These are phyloP conservation scores for Ferrisia virgata DNA, from an alignment of 2,888 invertebrate genomes.

Conservation along the genomic window DNA sequence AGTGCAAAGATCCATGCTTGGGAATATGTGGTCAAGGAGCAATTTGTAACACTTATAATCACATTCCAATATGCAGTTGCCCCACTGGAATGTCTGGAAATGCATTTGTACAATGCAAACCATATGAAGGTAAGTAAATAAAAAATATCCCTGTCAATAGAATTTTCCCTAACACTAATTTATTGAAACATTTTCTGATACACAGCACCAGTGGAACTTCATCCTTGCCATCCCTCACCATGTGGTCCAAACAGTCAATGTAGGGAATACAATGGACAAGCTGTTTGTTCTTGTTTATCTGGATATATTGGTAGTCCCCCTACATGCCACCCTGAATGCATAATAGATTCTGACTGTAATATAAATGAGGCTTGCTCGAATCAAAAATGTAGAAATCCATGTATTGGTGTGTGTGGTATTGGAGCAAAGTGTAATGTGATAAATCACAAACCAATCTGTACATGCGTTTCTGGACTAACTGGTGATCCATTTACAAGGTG, in stretches of 20 bases:
- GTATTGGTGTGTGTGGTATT: slow-evolving; percentile 55
- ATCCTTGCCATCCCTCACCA: slow-evolving; percentile 79
- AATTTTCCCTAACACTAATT: background rate
- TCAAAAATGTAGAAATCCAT: slow-evolving; percentile 57
- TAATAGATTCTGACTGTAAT: slow-evolving; percentile 61
- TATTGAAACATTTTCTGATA: background rate
- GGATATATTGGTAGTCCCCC: slow-evolving; percentile 68
- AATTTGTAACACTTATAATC: slow-evolving; percentile 69
- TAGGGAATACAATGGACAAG: slow-evolving; percentile 71
- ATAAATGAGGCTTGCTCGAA: slow-evolving; percentile 56
- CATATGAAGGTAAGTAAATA: slow-evolving; percentile 49
- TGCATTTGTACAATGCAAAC: slow-evolving; percentile 63
- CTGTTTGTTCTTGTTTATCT: slow-evolving; percentile 77
- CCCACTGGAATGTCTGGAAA: slow-evolving; percentile 66
- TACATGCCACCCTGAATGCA: slow-evolving; percentile 70
- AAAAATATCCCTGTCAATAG: too few species aligned
- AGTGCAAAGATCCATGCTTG: slow-evolving; percentile 68
- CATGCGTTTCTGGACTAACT: slow-evolving; percentile 57
- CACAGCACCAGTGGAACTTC: slow-evolving; percentile 54
- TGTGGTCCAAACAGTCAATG: slow-evolving; percentile 88
- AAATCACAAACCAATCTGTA: slow-evolving; percentile 84
- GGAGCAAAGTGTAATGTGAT: slow-evolving; percentile 61
- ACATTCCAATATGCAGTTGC: slow-evolving; percentile 74
- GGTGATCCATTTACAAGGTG: slow-evolving; percentile 55
- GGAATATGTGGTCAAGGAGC: slow-evolving; percentile 73